A percentile compares a stretch with the other conserved stretches of the same genome.
These are phyloP conservation scores for Metridium senile DNA, from an alignment of 92 coral and sea anemone genomes.

Conservation along the genomic window DNA sequence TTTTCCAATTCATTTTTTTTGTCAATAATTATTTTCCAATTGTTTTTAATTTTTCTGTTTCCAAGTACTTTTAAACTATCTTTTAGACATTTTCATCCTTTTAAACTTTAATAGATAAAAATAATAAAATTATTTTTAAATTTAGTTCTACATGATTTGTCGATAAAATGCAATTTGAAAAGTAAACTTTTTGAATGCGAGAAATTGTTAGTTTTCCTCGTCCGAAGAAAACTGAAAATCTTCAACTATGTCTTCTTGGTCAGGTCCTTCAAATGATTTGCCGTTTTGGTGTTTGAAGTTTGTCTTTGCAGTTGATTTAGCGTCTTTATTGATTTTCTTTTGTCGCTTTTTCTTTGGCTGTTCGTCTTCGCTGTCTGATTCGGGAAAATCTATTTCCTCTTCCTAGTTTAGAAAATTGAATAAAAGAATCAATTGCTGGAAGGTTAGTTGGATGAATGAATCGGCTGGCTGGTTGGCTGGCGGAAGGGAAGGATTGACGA, in stretches of 20 bases:
- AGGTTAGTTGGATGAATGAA: not conserved
- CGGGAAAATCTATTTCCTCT: slow-evolving; percentile 18
- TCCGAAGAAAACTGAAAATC: slow-evolving; percentile 89
- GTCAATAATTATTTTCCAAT: too few species aligned
- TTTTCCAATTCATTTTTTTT: too few species aligned
- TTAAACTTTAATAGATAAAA: too few species aligned
- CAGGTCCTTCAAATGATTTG: slow-evolving; percentile 40
- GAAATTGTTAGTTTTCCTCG: slow-evolving; percentile 52
- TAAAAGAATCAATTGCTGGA: not conserved
- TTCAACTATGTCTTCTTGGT: slow-evolving; percentile 76
- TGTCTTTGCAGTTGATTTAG: slow-evolving; percentile 20
- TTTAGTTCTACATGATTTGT: too few species aligned
- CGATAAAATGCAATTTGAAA: too few species aligned
- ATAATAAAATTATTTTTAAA: too few species aligned
- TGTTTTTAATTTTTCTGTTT: too few species aligned
- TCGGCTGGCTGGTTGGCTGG: too few species aligned
- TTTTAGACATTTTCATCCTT: too few species aligned
- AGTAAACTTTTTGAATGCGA: not conserved
- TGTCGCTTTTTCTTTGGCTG: slow-evolving; percentile 49
- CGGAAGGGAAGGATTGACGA: too few species aligned
- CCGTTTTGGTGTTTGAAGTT: slow-evolving; percentile 48
- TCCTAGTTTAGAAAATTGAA: not conserved
- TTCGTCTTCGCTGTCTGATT: slow-evolving; percentile 49
- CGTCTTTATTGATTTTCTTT: slow-evolving; percentile 35
- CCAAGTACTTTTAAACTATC: too few species aligned